These are phyloP conservation scores for Beaufortia kweichowensis DNA, from an alignment of 2,113 vertebrate species.

Conservation along the genomic window DNA sequence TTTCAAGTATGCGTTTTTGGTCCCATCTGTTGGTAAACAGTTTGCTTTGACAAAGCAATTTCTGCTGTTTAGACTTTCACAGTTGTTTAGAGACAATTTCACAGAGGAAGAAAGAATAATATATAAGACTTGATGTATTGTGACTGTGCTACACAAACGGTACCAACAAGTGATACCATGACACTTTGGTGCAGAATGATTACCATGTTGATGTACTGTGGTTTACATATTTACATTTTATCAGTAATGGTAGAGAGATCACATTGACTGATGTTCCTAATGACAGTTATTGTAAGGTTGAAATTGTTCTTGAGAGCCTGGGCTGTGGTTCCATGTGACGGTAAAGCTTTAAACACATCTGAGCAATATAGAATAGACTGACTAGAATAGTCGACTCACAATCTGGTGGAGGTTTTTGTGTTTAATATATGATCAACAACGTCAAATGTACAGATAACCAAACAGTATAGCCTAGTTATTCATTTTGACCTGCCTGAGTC, in stretches of 20 bases:
- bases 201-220: no score
- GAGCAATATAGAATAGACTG: not conserved
- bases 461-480: not conserved
- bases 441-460: not conserved
- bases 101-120: no score
- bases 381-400: not conserved
- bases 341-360: no score
- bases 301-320: no score
- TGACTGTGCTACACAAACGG: no score
- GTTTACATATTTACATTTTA: no score
- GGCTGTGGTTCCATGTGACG: no score
- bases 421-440: conserved; percentile 3
- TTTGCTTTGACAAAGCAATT: conserved; percentile 1
- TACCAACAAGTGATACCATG: no score
- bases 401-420: conserved; percentile 4
- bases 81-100: not conserved
- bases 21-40: not conserved
- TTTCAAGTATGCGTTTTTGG: conserved; percentile 1
- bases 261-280: not conserved
- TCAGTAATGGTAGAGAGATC: no score
- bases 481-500: conserved; percentile 13
- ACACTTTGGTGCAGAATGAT: no score
- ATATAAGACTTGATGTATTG: no score
- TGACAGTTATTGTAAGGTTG: no score
- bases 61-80: not conserved